Evolutionary conservation across 2,888 invertebrate genomes (phyloP), one percentile per base, ranked within the genome.

Genomic region (Spisula solida): DNA sequence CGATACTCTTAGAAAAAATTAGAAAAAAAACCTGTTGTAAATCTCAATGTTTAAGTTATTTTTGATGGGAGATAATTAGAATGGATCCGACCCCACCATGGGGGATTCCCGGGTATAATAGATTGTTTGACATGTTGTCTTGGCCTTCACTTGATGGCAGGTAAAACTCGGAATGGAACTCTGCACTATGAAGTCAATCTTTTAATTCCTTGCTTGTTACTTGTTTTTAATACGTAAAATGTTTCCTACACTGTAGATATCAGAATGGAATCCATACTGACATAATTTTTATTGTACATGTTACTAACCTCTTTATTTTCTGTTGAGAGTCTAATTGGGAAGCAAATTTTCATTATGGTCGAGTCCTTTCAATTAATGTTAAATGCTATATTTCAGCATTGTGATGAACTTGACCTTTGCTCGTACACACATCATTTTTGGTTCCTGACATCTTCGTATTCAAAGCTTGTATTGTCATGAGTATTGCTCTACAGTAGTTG

Each of bases 41-140:
- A 66, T 66, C 60, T 66, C 60, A 66, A 66, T 66, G 25, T 66
- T 66, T 51, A 51, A 66, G 60, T 66, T 66, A 66, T 66, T 66
- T 41, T 66, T 66, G 60, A 66, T 66, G 25, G 25, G 12, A 66
- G 60, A 66, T 66, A 25, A 66, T 10, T n/a, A 12, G n/a, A 66
- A 66, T 66, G 60, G n/a, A 66, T 66, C 60, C 56, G 6, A 56
- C n/a, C 60, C 25, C 60, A 25, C 60, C 25, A 25, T 25, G 60
- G 4, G 60, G 60, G 60, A 66, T 25, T 10, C 56, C 10, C 25
- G n/a, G n/a, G n/a, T 10, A 8, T 25, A 66, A 25, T 60, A 25
- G 25, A 12, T 66, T 66, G 60, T 66, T 66, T 66, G 60, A 66
- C 60, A 66, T 5, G 60, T 66, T 66, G 10, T 20, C n/a, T 66